Evolutionary conservation across 2,797 vertebrate genomes (phyloP), one percentile per base, ranked within the genome.

Genomic region (Decapterus maruadsi): DNA sequence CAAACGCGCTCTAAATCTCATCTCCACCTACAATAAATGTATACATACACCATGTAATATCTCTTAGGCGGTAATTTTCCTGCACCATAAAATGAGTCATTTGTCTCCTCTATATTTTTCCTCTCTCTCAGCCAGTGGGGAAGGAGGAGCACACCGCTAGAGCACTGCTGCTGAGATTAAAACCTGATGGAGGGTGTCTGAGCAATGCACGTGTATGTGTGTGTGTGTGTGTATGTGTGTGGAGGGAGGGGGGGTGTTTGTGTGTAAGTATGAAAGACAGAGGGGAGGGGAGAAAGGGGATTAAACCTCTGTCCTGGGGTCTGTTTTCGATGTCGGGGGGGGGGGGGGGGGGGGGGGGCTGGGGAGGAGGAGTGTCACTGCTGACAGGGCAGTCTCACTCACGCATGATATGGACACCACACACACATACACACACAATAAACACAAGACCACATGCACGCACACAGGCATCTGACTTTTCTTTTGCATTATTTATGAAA

Each of bases 401-500:
- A 85, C 75, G 64, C 65, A 82, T 75, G 77, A 85, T 81, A 83
- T 38, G 45, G 62, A 85, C 80, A 70, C 67, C 70, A 77, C 56
- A 71, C 65, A 31, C 67, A 61, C 22, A 22, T 10, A 40, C 36
- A 60, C 38, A 22, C 57, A 14, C 10, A 38, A 31, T 65, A 11
- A 54, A 53, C 42, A 72, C 45, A 51, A n/a, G n/a, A n/a, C n/a
- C n/a, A n/a, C n/a, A n/a, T n/a, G n/a, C n/a, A n/a, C n/a, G n/a
- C 63, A 81, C 9, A 62, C 10, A 74, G 57, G 57, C 77, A 75
- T 31, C 51, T 14, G 9, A 80, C 66, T 78, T 68, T 71, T 83
- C 82, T 72, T 71, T 56, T 92, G 89, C 86, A 94, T 94, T 93
- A 92, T 94, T 93, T 91, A 93, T 93, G 86, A 90, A 92, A 89